Base-by-base conservation (phyloP, 2,113 vertebrate species). In the Upupa epops region DNA sequence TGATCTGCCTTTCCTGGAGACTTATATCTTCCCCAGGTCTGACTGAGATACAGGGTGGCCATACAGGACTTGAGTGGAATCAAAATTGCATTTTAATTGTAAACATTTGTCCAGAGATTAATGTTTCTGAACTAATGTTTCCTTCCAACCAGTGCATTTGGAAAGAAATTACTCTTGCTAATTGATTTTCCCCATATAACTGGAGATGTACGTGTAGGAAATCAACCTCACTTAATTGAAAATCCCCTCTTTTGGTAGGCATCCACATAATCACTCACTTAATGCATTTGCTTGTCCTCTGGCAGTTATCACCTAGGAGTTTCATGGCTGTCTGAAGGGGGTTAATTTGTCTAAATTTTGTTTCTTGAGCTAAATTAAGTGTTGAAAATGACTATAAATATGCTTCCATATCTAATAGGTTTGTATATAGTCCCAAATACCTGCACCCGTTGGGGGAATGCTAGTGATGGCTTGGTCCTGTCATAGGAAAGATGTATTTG, bases 61-160 rank as follows among this genome's bases (percentile, higher is more conserved):
- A 45, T 46, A 17, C 4, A 76, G 60, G 65, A 49, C 74, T 63
- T 4, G n/a, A 86, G 82, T 65, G 88, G 91, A 96, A 95, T 61
- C 86, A 90, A 95, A 96, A 96, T 75, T 63, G 19, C 83, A n/a
- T 94, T 93, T 91, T 93, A 94, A 96, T 96, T 93, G 80, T 93
- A 96, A 96, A 92, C 94, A 90, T 94, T 96, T 95, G 95, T 94
- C 89, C 90, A 95, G 92, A 95, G 96, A 95, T 96, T 96, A 97
- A 97, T 96, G 91, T 96, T 91, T 97, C 96, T 84, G 91, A 96
- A 96, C 92, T 71, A 96, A 96, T 94, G 91, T 69, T 94, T 91
- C 65, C 81, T 66, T 82, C 87, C 13, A 81, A 71, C 90, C 90
- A 87, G 54, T 36, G 87, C 22, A 14, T 68, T 94, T 9, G 16